Evolutionary conservation across 2,797 vertebrate genomes (phyloP).

Genomic region (Huso huso): DNA sequence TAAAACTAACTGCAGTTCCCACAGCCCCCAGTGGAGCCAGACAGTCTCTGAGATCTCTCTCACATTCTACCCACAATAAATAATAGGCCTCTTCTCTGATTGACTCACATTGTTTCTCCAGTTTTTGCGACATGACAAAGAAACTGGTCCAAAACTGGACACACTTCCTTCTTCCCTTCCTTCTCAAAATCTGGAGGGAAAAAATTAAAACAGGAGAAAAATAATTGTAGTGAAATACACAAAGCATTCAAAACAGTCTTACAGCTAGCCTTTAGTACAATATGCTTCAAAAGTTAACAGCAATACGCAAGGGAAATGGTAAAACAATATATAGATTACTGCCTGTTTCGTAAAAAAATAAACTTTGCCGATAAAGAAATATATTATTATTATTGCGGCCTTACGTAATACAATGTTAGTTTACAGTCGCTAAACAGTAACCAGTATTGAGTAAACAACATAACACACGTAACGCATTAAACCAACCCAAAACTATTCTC

Average conservation of each 20-base stretch:
- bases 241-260: too few relatives aligned
- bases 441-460: constrained; percentile 8
- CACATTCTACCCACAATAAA: background rate
- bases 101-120: constrained; percentile 87
- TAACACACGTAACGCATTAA: background rate
- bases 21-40: background rate
- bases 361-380: too few relatives aligned
- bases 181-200: constrained; percentile 84
- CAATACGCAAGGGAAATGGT: too few relatives aligned
- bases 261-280: too few relatives aligned
- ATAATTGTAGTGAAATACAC: background rate
- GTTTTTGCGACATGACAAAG: constrained; percentile 93
- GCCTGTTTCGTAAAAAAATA: too few relatives aligned
- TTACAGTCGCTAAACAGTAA: constrained; percentile 3
- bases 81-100: constrained; percentile 8
- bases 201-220: constrained; percentile 23
- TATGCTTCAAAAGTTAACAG: too few relatives aligned
- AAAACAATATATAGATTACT: too few relatives aligned
- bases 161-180: constrained; percentile 84
- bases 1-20: background rate
- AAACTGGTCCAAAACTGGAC: constrained; percentile 84
- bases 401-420: background rate
- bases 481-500: too few relatives aligned
- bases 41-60: background rate
- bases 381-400: too few relatives aligned